Base-by-base conservation (phyloP, 2,888 invertebrate genomes). In the Acanthosepion lycidas region DNA sequence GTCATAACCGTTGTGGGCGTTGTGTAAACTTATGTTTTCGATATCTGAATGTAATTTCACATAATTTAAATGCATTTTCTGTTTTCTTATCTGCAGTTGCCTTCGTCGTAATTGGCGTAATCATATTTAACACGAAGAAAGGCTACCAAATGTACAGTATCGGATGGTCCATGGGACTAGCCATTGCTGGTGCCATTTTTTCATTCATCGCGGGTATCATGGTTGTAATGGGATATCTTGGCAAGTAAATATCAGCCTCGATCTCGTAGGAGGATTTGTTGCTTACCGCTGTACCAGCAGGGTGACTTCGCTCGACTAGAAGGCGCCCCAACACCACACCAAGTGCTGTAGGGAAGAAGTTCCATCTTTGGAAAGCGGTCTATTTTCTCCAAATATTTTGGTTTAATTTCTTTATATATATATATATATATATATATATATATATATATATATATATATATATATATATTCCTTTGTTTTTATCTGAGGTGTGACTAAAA, bases 121-220 rank as follows among this genome's bases (percentile, higher is more conserved):
- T 95, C 55, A 96, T 96, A 91, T 96, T 96, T 92, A 95, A 95
- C 26, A 95, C 95, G n/a, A 95, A 96, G 94, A 94, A 96, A 59
- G 95, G 95, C 33, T 94, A 95, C 8, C 49, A 53, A 6, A 91
- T 94, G 94, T 95, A 95, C 48, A 94, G 95, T 28, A 95, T 96
- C 26, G 96, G 96, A 55, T 97, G 97, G 97, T 97, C 97, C 28
- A 96, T 96, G 96, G 96, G 96, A 28, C 91, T 96, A 42, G 97
- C 97, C 94, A 96, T 96, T 91, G 96, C 96, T 23, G 97, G 96
- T 5, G 95, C 96, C 64, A 94, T 96, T 18, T 95, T 96, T 51
- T 95, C 96, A 78, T 96, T 96, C 91, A 94, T 97, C 4, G 96
- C 96, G 28, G 96, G 96, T n/a, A 95, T 96, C 94, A 96, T 96